Evolutionary conservation across 2,113 vertebrate species (phyloP), one percentile per base, ranked within the genome.

Genomic region (Phoenicopterus ruber): DNA sequence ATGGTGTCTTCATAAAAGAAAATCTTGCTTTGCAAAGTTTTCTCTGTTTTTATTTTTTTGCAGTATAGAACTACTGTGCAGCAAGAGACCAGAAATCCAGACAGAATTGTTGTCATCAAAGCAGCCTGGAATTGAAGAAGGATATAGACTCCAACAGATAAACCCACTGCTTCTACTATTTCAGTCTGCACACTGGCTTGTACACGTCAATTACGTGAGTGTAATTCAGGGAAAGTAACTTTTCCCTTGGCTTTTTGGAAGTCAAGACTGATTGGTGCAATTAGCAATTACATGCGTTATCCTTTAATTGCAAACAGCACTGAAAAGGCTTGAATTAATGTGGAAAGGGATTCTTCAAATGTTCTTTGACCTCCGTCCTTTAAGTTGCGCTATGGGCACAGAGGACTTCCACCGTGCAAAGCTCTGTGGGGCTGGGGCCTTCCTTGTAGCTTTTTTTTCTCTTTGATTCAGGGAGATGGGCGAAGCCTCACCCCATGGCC

Each of bases 201-300:
- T 72, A 11, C 28, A 20, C 50, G 52, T 22, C 58, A 80, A 66
- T 66, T 73, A 15, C 0, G 1, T 69, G 55, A 73, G 34, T 42
- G 38, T 58, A 91, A 95, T 58, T 91, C 26, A 59, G 36, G 36
- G 40, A 74, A 84, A 88, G 42, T 36, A 94, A 78, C 31, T 92
- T 92, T 91, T 82, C 44, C 34, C 31, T 67, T 65, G 77, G 55
- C 57, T 59, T 90, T 84, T 65, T 70, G 36, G 62, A 93, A 69
- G 57, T 40, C 17, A 91, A 54, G 70, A 91, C 52, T 76, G 63
- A 88, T 71, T 31, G 46, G 28, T 91, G 65, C 36, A 89, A 72
- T 92, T 84, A 86, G 47, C 52, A 63, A 74, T 96, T 85, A 83
- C 86, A 92, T 50, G 8, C 62, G 47, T 82, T 93, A 81, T 88